Percentiles rank a stretch among this genome's conserved stretches.
phyloP scores from a whole-genome alignment of 2,888 invertebrate genomes.

The Aphodius granarius region DNA sequence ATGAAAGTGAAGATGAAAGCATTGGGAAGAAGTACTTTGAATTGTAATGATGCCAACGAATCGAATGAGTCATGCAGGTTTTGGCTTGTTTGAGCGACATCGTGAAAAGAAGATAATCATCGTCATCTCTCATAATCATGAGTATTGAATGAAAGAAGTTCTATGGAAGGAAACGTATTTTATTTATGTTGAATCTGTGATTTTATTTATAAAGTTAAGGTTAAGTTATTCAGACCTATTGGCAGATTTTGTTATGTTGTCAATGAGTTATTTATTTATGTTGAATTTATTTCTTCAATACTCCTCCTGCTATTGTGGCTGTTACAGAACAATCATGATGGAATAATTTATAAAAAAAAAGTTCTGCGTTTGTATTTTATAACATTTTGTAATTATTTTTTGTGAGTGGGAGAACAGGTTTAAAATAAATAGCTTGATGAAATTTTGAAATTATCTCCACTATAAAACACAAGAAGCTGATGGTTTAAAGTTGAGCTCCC shows the following conservation, averaged over 20 bases:
- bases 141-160: slow-evolving; percentile 10
- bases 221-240: slow-evolving; percentile 11
- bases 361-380: slow-evolving; percentile 1
- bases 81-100: slow-evolving; percentile 18
- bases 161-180: background rate
- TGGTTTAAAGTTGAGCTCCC: background rate
- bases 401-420: background rate
- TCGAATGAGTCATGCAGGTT: slow-evolving; percentile 37
- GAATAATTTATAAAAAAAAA: background rate
- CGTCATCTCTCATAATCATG: background rate
- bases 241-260: slow-evolving; percentile 8
- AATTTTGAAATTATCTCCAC: background rate
- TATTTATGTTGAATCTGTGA: slow-evolving; percentile 8
- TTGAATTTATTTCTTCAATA: slow-evolving; percentile 16
- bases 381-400: background rate
- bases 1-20: slow-evolving; percentile 53
- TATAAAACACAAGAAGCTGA: background rate
- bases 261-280: slow-evolving; percentile 1
- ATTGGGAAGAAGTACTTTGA: slow-evolving; percentile 38
- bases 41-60: slow-evolving; percentile 33
- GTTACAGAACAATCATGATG: slow-evolving; percentile 13
- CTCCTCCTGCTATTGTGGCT: slow-evolving; percentile 12
- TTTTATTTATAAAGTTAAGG: slow-evolving; percentile 15
- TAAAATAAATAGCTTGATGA: background rate
- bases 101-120: slow-evolving; percentile 1